phyloP scores from a whole-genome alignment of 2,888 invertebrate genomes.

The Byasa hedistus region DNA sequence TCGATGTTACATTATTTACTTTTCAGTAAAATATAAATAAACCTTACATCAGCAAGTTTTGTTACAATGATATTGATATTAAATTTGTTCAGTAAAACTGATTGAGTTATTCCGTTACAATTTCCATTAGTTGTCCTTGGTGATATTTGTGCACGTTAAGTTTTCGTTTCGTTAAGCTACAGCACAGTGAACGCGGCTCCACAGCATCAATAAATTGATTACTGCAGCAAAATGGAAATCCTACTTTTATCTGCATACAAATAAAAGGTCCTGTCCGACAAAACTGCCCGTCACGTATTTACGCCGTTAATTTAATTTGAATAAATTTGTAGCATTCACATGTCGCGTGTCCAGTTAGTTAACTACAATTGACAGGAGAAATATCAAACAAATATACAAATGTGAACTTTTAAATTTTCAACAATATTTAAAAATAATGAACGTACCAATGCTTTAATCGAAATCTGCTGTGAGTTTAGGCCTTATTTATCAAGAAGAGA shows the following conservation, averaged over 20 bases:
- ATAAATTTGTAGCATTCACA: slow-evolving; percentile 9
- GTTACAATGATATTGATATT: too few species aligned
- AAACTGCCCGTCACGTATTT: slow-evolving; percentile 24
- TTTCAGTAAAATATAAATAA: too few species aligned
- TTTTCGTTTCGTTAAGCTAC: too few species aligned
- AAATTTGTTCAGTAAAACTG: background rate
- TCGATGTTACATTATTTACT: too few species aligned
- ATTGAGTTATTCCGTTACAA: background rate
- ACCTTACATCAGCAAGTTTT: too few species aligned
- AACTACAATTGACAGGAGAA: slow-evolving; percentile 24
- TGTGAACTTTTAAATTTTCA: background rate
- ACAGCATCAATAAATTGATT: slow-evolving; percentile 28
- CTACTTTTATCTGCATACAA: slow-evolving; percentile 32
- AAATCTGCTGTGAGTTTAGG: too few species aligned
- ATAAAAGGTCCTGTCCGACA: slow-evolving; percentile 22
- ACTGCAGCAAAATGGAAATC: slow-evolving; percentile 29
- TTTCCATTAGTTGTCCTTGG: background rate
- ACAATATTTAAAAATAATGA: background rate
- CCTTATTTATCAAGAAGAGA: too few species aligned
- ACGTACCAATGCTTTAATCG: too few species aligned
- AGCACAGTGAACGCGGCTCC: slow-evolving; percentile 4
- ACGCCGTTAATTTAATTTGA: slow-evolving; percentile 9
- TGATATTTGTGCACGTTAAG: background rate
- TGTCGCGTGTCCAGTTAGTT: background rate
- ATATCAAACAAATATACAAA: background rate